Conservation (phyloP, 1,140 invertebrate species). For the Littorina saxatilis region DNA sequence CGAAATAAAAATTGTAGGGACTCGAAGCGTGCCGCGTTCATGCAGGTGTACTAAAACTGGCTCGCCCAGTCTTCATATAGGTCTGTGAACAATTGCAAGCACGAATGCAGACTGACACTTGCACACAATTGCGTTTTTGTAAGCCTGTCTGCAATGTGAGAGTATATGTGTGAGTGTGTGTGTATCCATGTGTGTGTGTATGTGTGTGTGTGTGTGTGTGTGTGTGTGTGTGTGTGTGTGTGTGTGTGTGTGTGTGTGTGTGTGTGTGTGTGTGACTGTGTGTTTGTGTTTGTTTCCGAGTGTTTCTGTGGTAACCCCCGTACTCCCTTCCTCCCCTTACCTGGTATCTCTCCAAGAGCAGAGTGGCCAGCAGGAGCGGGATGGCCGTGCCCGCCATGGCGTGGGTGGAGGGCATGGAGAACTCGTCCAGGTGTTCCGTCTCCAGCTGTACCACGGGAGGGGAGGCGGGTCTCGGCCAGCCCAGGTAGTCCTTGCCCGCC, state of each 20-base stretch:
- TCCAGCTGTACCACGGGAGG: conserved; percentile 90
- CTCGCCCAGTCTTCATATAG: too few relatives aligned
- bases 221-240: conserved; percentile 7
- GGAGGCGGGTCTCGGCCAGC: conserved; percentile 84
- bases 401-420: conserved; percentile 96
- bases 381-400: conserved; percentile 92
- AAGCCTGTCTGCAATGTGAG: background rate
- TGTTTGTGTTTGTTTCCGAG: background rate
- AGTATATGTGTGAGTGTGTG: background rate
- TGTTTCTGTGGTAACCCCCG: background rate
- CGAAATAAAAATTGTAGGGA: too few relatives aligned
- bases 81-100: too few relatives aligned
- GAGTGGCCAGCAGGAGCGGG: conserved; percentile 88
- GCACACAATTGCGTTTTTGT: too few relatives aligned
- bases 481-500: conserved; percentile 89
- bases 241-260: background rate
- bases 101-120: too few relatives aligned
- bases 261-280: background rate
- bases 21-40: too few relatives aligned
- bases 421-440: conserved; percentile 89
- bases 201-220: conserved; percentile 11
- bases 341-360: conserved; percentile 89
- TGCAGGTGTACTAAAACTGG: too few relatives aligned
- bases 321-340: too few relatives aligned
- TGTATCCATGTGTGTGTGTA: background rate